Evolutionary conservation across 2,888 invertebrate genomes (phyloP), one percentile per base, ranked within the genome.

Genomic region (Spilarctia lutea): DNA sequence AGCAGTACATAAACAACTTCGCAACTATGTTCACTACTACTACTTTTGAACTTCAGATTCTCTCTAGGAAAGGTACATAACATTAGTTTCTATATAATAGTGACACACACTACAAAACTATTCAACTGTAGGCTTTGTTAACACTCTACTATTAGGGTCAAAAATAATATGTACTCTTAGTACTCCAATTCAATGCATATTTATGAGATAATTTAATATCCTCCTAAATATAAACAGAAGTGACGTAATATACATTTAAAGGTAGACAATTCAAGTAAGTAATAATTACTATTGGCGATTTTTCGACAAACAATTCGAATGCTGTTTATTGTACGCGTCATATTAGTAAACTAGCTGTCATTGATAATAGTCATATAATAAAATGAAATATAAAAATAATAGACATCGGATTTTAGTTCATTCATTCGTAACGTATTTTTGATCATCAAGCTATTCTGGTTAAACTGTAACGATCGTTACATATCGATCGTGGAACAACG

Each of bases 291-390:
- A 20, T 48, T 7, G 4, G 27, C 30, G 30, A 30, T 30, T 33
- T 6, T 24, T 35, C 33, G 56, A 33, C 7, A 68, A 48, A 42
- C 45, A 45, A 69, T 35, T 48, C 16, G 35, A 68, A 33, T 13
- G 68, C 10, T n/a, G n/a, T 69, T 48, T 52, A 16, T 27, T 18
- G 63, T 30, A 63, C 18, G 35, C n/a, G 35, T 24, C 56, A 56
- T 69, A 39, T 35, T 39, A 56, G 27, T 27, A 18, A 60, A 70
- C 52, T 70, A 70, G 69, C 56, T 70, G 69, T 56, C 39, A 60
- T 39, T 70, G 18, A 48, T 70, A 39, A 63, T 18, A 18, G 6
- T 63, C 8, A 63, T 20, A 8, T 3, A 30, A 6, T 30, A 68
- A 20, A 48, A 48, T 68, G 6, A 30, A 60, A 18, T 30, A 63